A percentile compares a stretch with the other conserved stretches of the same genome.
Conservation (phyloP, 1,140 invertebrate species). For the Trinorchestia longiramus region DNA sequence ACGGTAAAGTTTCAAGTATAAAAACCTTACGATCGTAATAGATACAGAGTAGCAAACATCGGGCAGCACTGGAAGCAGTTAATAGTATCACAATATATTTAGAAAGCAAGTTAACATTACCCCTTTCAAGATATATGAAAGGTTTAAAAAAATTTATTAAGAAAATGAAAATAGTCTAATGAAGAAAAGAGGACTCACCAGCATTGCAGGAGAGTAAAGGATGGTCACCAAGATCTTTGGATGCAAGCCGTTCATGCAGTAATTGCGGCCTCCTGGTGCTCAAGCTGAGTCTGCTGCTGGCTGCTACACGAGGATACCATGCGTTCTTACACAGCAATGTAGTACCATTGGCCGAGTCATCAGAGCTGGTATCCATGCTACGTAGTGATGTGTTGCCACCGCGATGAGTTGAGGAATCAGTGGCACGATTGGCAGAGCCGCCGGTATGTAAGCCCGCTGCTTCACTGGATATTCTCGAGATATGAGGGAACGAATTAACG, state of each 20-base stretch:
- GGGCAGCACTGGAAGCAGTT: too few relatives aligned
- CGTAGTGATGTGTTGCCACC: not conserved
- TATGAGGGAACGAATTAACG: not conserved
- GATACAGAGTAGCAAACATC: too few relatives aligned
- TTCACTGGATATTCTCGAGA: not conserved
- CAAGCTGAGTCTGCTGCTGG: not conserved
- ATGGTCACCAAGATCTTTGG: not conserved
- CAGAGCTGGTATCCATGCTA: not conserved
- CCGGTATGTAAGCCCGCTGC: not conserved
- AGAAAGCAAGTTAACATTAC: too few relatives aligned
- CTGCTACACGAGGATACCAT: not conserved
- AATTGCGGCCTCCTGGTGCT: not conserved
- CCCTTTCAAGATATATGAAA: too few relatives aligned
- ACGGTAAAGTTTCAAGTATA: not conserved
- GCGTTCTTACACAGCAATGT: constrained; percentile 17
- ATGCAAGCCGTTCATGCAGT: not conserved
- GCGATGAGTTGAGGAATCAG: not conserved
- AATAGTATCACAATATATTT: too few relatives aligned
- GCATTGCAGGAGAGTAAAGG: not conserved
- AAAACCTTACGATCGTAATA: too few relatives aligned
- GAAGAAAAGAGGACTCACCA: not conserved
- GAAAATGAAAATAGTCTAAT: too few relatives aligned
- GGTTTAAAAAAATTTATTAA: too few relatives aligned
- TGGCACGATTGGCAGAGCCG: not conserved
- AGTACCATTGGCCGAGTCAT: not conserved